Evolutionary conservation across 1,140 invertebrate genomes (phyloP), one percentile per base, ranked within the genome.

Genomic region (Proales similis): DNA sequence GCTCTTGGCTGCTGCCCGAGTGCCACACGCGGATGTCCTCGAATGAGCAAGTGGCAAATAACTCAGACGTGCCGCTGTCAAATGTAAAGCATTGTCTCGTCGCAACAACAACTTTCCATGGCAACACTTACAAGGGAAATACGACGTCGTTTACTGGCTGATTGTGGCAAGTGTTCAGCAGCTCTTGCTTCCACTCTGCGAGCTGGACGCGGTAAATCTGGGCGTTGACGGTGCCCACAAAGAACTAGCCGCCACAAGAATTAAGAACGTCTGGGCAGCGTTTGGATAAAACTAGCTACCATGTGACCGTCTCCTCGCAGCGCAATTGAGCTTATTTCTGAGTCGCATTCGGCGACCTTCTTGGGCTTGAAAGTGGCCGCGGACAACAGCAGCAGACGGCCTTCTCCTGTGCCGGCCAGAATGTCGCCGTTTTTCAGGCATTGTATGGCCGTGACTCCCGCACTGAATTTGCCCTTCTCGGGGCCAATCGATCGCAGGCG

Each of bases 11-110:
- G 0, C 82, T 83, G 22, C 78, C 74, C 20, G 84, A 74, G 65
- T 84, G 83, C 89, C 89, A 94, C 20, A 93, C 80, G 64, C 89
- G 79, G 20, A 93, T 84, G 66, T 86, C 84, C 70, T 90, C 82
- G 68, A 83, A 81, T 57, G 87, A 85, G 46, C 83, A 84, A 0
- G 88, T 90, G 20, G 86, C 85, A 75, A 92, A 90, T 63, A 91
- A 83, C 53, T 86, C 82, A 24, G 72, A 72, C 26, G 67, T 67
- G 7, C 70, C 71, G 62, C 77, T 78, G 66, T 4, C 67, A 68
- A 49, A n/a, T n/a, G n/a, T n/a, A n/a, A n/a, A n/a, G n/a, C n/a
- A n/a, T n/a, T n/a, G n/a, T n/a, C n/a, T n/a, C n/a, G n/a, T 30
- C 24, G n/a, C n/a, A n/a, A n/a, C n/a, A n/a, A n/a, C n/a, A n/a